Base-by-base conservation (phyloP, 1,140 invertebrate species). In the Planococcus citri region DNA sequence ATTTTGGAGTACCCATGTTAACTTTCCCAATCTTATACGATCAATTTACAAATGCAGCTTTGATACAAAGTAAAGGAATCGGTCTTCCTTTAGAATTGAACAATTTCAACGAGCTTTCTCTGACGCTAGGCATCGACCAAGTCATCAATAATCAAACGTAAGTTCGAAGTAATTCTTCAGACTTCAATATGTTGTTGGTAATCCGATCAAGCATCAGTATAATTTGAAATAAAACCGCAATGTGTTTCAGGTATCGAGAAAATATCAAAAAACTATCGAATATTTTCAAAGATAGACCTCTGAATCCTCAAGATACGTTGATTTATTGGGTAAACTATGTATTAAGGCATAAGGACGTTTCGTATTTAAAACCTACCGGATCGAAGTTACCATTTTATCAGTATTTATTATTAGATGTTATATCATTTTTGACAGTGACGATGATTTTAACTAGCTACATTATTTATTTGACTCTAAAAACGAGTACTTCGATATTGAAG, bases 251-350 rank as follows among this genome's bases (percentile, higher is more conserved):
- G 25, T 73, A 71, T 41, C 70, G 72, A 41, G 22, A 70, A 51
- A 72, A 70, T 37, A 68, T 64, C 22, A 22, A 58, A 25, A 68
- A 60, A 69, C 14, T 72, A 2, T 71, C 72, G 0, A 41, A 20
- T 17, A 41, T 72, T 14, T 79, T 78, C 20, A 20, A 76, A 60
- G 82, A 83, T 70, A 80, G 82, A 73, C 81, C 81, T 3, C 73
- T 79, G 29, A 78, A 77, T 68, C 78, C 85, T 0, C 58, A 83
- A 33, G 79, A 85, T 14, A 81, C 78, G 1, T 83, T 84, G 1
- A 75, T 79, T 68, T 85, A 77, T 71, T 86, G 84, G 84, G 78
- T 82, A 8, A 84, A 86, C 73, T 85, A 84, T 72, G 76, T 85
- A 0, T 75, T 82, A 3, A 77, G 80, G 58, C 80, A 86, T 73